Base-by-base conservation (phyloP, 2,888 invertebrate genomes). In the Macaria liturata region DNA sequence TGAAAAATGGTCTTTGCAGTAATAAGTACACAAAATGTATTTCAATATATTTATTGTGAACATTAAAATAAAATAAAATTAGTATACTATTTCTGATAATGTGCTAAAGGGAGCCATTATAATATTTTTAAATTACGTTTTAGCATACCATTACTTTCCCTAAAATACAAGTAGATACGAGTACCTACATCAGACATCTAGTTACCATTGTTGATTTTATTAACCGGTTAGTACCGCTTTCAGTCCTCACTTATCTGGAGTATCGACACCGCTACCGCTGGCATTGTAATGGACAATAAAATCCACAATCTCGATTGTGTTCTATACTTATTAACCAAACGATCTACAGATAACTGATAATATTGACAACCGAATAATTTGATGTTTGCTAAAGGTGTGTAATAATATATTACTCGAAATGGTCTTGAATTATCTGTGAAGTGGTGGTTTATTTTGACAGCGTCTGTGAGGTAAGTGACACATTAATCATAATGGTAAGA, bases 221-320 rank as follows among this genome's bases (percentile, higher is more conserved):
- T 37, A 37, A 37, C 34, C 34, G 34, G 34, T 37, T 37, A 37
- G 34, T 37, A 6, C 34, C 34, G 9, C 8, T 20, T 39, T 54
- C 50, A 30, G 54, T 59, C 58, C 54, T 42, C 32, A 49, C 30
- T 64, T 75, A 71, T 75, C 79, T 71, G 71, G 46, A 32, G 32
- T 46, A 63, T 66, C 68, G 67, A 44, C 49, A 54, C 54, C 44
- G 57, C 66, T 64, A 64, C 67, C 50, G 62, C 64, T 61, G 54
- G 59, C 57, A 76, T 77, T 75, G 72, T 73, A 81, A 80, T 69
- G 74, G 69, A 72, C 78, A 76, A 75, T 80, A 80, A 80, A 83
- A 78, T 78, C 74, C 67, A 70, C 71, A 74, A 78, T 77, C 75
- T 72, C 69, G 77, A 80, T 83, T 75, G 73, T 76, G 72, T 72